phyloP scores from a whole-genome alignment of 2,888 invertebrate genomes.

The Oeneis ivallda region DNA sequence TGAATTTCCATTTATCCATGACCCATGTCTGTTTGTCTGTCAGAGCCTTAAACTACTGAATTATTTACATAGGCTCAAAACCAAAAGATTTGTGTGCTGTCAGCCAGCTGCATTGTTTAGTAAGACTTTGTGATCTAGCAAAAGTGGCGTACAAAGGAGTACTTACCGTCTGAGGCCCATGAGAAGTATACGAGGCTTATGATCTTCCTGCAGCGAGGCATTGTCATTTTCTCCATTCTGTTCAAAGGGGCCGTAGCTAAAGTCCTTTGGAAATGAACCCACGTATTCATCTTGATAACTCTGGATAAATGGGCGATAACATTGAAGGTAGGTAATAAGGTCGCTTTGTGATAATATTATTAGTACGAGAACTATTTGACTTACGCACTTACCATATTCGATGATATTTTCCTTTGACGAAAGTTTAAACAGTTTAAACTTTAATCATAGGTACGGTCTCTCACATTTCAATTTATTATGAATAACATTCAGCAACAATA shows the following conservation, averaged over 20 bases:
- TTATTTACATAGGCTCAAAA: too few relatives aligned
- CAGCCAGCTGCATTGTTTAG: too few relatives aligned
- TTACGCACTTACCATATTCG: conserved; percentile 36
- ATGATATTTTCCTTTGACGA: conserved; percentile 16
- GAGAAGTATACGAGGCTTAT: conserved; percentile 95
- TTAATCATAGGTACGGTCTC: conserved; percentile 16
- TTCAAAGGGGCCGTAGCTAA: conserved; percentile 94
- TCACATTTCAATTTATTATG: conserved; percentile 25
- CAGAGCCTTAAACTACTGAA: too few relatives aligned
- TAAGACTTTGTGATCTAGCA: neutral
- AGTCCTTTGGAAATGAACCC: conserved; percentile 93
- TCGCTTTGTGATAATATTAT: conserved; percentile 10
- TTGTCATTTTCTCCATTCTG: conserved; percentile 87
- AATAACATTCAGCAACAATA: conserved; percentile 22
- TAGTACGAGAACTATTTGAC: neutral
- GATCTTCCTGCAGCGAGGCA: conserved; percentile 85
- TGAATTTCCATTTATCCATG: too few relatives aligned
- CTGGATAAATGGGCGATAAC: conserved; percentile 47
- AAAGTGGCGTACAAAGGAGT: neutral
- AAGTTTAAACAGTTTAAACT: conserved; percentile 5
- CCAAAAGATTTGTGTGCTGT: too few relatives aligned
- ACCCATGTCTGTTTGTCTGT: too few relatives aligned
- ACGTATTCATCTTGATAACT: conserved; percentile 83
- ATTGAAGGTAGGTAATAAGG: conserved; percentile 28
- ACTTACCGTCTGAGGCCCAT: conserved; percentile 95